These are phyloP conservation scores for Perizoma affinitatum DNA, from an alignment of 2,888 invertebrate genomes.

Conservation along the genomic window DNA sequence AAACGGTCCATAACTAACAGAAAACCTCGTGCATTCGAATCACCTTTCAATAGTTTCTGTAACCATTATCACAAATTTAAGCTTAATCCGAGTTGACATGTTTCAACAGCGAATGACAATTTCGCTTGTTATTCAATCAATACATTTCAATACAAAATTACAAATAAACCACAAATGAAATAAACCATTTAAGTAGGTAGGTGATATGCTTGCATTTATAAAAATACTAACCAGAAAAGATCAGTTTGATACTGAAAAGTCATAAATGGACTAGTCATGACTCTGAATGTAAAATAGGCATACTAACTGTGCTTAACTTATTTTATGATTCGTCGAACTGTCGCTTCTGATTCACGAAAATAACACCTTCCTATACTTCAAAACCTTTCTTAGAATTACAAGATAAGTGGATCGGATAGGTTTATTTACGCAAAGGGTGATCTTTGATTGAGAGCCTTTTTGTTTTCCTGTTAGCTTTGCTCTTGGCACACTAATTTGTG, in stretches of 20 bases:
- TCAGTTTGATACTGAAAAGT: slow-evolving; percentile 17
- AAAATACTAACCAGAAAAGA: slow-evolving; percentile 5
- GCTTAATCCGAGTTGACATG: too few species aligned
- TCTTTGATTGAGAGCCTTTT: slow-evolving; percentile 29
- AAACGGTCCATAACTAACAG: too few species aligned
- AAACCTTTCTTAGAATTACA: slow-evolving; percentile 21
- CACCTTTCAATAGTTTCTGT: too few species aligned
- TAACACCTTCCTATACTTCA: slow-evolving; percentile 5
- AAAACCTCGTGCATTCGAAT: too few species aligned
- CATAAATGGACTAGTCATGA: slow-evolving; percentile 15
- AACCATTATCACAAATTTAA: too few species aligned
- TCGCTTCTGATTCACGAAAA: slow-evolving; percentile 26
- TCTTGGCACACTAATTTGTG: slow-evolving; percentile 29
- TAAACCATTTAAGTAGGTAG: slow-evolving; percentile 12
- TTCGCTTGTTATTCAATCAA: too few species aligned
- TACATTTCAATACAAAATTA: too few species aligned
- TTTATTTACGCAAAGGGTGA: slow-evolving; percentile 23
- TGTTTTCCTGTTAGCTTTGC: slow-evolving; percentile 37
- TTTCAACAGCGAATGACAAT: too few species aligned
- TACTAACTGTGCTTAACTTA: neutral
- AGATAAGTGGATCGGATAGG: slow-evolving; percentile 7
- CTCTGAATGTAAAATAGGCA: slow-evolving; percentile 11
- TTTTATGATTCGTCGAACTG: slow-evolving; percentile 22
- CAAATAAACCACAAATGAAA: slow-evolving; percentile 1
- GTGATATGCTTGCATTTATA: slow-evolving; percentile 7